phyloP scores from a whole-genome alignment of 2,888 invertebrate genomes.

The Pandemis heparana region DNA sequence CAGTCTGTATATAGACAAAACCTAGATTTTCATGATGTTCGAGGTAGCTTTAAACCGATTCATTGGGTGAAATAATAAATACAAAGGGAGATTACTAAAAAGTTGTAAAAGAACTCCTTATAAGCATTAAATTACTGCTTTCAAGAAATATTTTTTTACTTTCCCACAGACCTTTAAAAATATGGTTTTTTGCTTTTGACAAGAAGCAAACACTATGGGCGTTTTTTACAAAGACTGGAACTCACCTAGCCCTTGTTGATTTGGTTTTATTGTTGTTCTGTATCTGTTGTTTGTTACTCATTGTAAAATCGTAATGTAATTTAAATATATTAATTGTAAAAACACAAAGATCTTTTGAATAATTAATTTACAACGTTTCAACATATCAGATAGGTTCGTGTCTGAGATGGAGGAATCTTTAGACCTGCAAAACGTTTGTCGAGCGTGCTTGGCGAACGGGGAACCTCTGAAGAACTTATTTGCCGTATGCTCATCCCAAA shows the following conservation, averaged over 20 bases:
- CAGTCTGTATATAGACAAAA: too few species aligned
- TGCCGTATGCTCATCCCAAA: conserved; percentile 71
- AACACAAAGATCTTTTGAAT: background rate
- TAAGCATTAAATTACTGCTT: too few species aligned
- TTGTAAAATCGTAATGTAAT: background rate
- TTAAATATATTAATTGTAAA: background rate
- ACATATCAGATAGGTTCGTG: background rate
- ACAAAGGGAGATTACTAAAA: background rate
- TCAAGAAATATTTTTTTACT: too few species aligned
- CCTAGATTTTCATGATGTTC: background rate
- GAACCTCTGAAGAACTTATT: conserved; percentile 78
- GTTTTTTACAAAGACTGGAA: background rate
- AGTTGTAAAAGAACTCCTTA: background rate
- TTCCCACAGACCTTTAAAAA: too few species aligned
- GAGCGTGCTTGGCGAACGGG: conserved; percentile 73
- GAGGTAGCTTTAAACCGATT: background rate
- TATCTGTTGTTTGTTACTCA: too few species aligned
- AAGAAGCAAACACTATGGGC: background rate
- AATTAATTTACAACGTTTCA: background rate
- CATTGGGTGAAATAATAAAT: background rate
- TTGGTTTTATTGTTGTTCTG: background rate
- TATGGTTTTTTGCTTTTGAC: background rate
- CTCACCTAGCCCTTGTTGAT: background rate
- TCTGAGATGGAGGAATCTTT: conserved; percentile 59
- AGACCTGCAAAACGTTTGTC: conserved; percentile 74